Evolutionary conservation across 2,797 vertebrate genomes (phyloP).

Genomic region (Acropternis orthonyx): DNA sequence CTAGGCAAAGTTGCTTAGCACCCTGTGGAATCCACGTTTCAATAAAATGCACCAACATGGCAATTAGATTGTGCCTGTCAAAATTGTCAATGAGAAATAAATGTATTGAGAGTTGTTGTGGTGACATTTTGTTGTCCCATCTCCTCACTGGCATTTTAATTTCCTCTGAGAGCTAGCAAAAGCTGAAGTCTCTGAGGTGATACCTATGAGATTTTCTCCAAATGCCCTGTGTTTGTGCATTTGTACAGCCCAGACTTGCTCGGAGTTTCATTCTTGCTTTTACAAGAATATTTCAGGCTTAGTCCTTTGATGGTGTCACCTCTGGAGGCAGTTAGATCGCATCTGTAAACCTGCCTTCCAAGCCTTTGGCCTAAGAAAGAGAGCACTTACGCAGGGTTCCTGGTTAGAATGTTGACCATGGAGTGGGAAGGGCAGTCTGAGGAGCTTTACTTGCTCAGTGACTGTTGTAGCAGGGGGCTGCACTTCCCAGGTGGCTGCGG

Average conservation of each 20-base stretch:
- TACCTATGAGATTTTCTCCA: background rate
- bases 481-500: background rate
- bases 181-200: background rate
- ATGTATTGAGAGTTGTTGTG: background rate
- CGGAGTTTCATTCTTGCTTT: background rate
- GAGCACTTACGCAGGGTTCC: background rate
- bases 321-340: background rate
- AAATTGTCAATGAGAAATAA: background rate
- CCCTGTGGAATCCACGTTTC: background rate
- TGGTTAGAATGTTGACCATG: accelerated
- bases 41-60: background rate
- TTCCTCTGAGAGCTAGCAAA: background rate
- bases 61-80: background rate
- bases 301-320: background rate
- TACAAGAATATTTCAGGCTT: background rate
- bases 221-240: accelerated
- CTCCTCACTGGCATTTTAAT: background rate
- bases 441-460: background rate
- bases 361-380: background rate
- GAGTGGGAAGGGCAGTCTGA: background rate
- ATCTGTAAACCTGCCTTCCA: background rate
- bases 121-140: background rate
- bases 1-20: background rate
- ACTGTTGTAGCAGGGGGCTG: background rate
- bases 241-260: background rate